Percentiles rank a stretch among this genome's conserved stretches.
Evolutionary conservation across 2,797 vertebrate species (phyloP).

Genomic region (Parotocinclus haroldoi): DNA sequence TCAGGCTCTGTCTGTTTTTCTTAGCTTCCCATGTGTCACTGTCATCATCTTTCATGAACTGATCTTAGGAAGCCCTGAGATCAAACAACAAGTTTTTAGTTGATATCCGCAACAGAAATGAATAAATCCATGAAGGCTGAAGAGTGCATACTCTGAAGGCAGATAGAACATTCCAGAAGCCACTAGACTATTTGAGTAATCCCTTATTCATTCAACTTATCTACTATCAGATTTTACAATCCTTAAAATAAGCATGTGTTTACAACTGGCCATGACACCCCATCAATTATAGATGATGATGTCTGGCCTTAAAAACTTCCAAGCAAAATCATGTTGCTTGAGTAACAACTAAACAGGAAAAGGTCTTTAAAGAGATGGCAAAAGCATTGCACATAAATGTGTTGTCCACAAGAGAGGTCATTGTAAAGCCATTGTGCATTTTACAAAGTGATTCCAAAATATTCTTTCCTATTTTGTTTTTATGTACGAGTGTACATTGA

Average conservation of each 20-base stretch:
- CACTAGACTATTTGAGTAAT: conserved; percentile 33
- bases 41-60: conserved; percentile 48
- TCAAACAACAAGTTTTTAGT: conserved; percentile 55
- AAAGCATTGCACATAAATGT: neutral
- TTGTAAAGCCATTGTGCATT: neutral
- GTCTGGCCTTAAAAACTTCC: neutral
- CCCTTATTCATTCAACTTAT: conserved; percentile 32
- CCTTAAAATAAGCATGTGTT: conserved; percentile 28
- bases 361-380: conserved; percentile 7
- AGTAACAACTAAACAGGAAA: conserved; percentile 37
- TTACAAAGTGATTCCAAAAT: conserved; percentile 17
- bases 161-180: conserved; percentile 25
- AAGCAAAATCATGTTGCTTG: conserved; percentile 16
- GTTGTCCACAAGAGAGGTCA: neutral
- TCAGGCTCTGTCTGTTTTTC: conserved; percentile 25
- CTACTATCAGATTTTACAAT: conserved; percentile 44
- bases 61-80: conserved; percentile 45
- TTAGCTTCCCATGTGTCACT: conserved; percentile 43
- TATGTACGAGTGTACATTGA: conserved; percentile 20
- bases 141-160: conserved; percentile 32
- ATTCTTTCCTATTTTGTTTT: conserved; percentile 23
- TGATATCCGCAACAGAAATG: conserved; percentile 51
- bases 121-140: conserved; percentile 41
- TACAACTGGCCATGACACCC: conserved; percentile 9
- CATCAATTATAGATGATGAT: conserved; percentile 7